Evolutionary conservation across 2,888 invertebrate species (phyloP).

Genomic region (Crematogaster levior): DNA sequence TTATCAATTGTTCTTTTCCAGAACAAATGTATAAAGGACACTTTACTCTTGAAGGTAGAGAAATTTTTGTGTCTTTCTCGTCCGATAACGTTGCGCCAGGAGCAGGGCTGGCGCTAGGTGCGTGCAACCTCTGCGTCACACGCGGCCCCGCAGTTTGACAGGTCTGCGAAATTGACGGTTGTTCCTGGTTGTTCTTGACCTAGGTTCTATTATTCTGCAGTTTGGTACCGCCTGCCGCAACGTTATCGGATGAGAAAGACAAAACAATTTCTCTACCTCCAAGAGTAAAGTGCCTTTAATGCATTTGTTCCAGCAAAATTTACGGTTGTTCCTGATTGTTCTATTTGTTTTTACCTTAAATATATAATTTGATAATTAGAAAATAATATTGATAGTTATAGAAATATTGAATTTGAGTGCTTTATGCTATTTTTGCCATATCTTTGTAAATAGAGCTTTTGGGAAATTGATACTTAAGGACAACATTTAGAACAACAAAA

Average conservation of each 20-base stretch:
- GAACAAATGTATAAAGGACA: no score
- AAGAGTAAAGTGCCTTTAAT: no score
- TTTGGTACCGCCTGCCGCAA: not conserved
- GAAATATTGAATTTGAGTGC: not conserved
- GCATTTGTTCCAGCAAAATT: not conserved
- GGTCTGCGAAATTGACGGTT: no score
- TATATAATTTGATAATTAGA: not conserved
- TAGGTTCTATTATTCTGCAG: not conserved
- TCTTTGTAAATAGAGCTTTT: not conserved
- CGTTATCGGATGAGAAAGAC: not conserved
- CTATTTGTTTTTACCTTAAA: not conserved
- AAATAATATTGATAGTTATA: not conserved
- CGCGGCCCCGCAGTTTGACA: no score
- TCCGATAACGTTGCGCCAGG: no score
- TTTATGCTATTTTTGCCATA: not conserved
- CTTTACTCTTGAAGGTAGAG: no score
- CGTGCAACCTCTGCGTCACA: no score
- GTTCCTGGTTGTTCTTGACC: not conserved
- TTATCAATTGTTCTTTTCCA: no score
- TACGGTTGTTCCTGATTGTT: not conserved
- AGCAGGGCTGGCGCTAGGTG: no score
- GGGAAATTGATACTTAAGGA: not conserved
- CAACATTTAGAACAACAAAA: no score
- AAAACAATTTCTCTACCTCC: not conserved
- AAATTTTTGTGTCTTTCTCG: no score